Conservation (phyloP, 2,113 vertebrate species). For the Tylochromis polylepis region DNA sequence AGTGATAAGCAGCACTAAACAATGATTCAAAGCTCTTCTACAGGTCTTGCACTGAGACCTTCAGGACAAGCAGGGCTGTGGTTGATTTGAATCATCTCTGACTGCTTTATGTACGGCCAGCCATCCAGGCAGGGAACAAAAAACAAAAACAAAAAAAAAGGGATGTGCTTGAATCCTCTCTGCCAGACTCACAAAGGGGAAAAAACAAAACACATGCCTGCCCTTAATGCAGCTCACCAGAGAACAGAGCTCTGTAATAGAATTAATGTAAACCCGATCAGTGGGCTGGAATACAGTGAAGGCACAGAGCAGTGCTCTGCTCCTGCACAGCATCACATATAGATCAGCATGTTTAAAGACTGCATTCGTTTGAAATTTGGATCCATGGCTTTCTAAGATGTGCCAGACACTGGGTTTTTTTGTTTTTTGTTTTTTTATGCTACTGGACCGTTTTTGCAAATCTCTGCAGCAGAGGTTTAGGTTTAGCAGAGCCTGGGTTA, state of each 20-base stretch:
- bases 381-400: not conserved
- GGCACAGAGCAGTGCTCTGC: not conserved
- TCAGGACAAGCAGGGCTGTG: not conserved
- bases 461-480: not conserved
- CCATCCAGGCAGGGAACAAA: not conserved
- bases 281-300: not conserved
- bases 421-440: not conserved
- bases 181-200: not conserved
- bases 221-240: not conserved
- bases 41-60: not conserved
- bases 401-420: accelerated
- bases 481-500: not conserved
- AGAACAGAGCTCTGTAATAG: constrained; percentile 1
- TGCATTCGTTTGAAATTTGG: not conserved
- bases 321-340: not conserved
- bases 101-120: not conserved
- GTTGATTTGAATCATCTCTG: not conserved
- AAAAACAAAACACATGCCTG: not conserved
- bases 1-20: not conserved
- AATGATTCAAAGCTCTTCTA: not conserved
- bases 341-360: not conserved
- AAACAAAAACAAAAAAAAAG: not conserved
- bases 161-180: not conserved
- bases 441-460: not conserved
- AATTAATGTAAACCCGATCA: constrained; percentile 11